Evolutionary conservation across 2,113 vertebrate genomes (phyloP), one percentile per base, ranked within the genome.

Genomic region (Poecilia latipinna): DNA sequence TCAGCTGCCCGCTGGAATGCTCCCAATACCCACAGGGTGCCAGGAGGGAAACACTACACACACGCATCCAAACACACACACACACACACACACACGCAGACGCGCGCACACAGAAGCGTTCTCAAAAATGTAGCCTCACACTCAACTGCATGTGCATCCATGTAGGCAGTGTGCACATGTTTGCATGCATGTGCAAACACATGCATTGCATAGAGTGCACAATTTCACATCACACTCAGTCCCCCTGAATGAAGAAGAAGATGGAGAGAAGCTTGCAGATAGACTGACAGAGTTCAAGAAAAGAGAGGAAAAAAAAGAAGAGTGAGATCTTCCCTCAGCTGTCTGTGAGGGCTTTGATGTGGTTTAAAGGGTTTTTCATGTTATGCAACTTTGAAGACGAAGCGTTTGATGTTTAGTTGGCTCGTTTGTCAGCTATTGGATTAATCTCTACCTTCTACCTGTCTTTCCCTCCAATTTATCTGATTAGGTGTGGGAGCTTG

Each of bases 321-420:
- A 84, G 85, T 79, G 87, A 92, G 85, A 86, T 87, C 80, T 84
- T 88, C 83, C 80, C 73, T 89, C 83, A 85, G 82, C 85, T 87
- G 86, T 91, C 86, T 90, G 79, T 72, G 66, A 83, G 67, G 71
- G 80, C 82, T 91, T 90, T 89, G 89, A 92, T 88, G 89, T 87
- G 79, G 82, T 89, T 90, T 90, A 91, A 90, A 91, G 72, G 74
- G 77, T 82, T 91, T 92, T 93, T 93, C 87, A 89, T 89, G 89
- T 90, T 90, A 86, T 61, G 77, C 89, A 93, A 93, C 91, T 93
- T 93, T 94, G 93, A 94, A 94, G 91, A 86, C 71, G 69, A 74
- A 69, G 78, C 29, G 80, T 94, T 93, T 92, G 91, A 94, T 92
- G 92, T 92, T 74, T 82, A 80, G 88, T 90, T 89, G 82, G 73